Evolutionary conservation across 92 coral and sea anemone genomes (phyloP).

Genomic region (Micromussa lordhowensis): DNA sequence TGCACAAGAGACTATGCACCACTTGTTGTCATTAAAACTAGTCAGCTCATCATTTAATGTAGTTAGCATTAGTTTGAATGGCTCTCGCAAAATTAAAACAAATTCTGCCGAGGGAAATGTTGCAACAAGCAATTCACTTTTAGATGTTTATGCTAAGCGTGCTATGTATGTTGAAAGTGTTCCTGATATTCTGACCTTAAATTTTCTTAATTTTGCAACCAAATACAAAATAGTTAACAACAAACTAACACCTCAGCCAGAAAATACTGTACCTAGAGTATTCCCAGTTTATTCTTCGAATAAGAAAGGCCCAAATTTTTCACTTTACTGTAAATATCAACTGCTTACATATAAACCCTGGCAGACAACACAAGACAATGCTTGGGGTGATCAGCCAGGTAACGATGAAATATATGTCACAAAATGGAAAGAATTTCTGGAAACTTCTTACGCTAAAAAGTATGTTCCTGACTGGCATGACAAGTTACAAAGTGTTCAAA

Average conservation of each 20-base stretch:
- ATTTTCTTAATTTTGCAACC: constrained; percentile 35
- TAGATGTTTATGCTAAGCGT: constrained; percentile 47
- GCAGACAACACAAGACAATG: constrained; percentile 52
- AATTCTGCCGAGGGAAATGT: constrained; percentile 32
- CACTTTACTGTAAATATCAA: constrained; percentile 40
- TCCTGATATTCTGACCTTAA: constrained; percentile 18
- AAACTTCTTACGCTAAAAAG: constrained; percentile 56
- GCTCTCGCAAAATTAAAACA: constrained; percentile 45
- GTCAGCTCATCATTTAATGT: constrained; percentile 61
- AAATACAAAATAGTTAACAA: constrained; percentile 51
- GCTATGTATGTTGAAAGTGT: constrained; percentile 3
- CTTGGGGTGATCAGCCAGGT: constrained; percentile 46
- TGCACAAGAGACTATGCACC: constrained; percentile 51
- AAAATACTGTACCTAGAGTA: constrained; percentile 36
- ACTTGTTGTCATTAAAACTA: constrained; percentile 42
- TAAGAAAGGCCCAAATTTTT: constrained; percentile 35
- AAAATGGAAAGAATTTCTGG: constrained; percentile 33
- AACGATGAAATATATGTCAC: constrained; percentile 42
- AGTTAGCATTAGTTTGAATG: constrained; percentile 50
- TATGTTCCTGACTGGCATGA: constrained; percentile 72
- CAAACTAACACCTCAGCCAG: constrained; percentile 47
- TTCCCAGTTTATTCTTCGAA: constrained; percentile 51
- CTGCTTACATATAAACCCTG: constrained; percentile 46
- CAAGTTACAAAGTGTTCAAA: constrained; percentile 53
- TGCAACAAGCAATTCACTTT: constrained; percentile 47